phyloP scores from a whole-genome alignment of 2,888 invertebrate genomes.

The Melanargia galathea region DNA sequence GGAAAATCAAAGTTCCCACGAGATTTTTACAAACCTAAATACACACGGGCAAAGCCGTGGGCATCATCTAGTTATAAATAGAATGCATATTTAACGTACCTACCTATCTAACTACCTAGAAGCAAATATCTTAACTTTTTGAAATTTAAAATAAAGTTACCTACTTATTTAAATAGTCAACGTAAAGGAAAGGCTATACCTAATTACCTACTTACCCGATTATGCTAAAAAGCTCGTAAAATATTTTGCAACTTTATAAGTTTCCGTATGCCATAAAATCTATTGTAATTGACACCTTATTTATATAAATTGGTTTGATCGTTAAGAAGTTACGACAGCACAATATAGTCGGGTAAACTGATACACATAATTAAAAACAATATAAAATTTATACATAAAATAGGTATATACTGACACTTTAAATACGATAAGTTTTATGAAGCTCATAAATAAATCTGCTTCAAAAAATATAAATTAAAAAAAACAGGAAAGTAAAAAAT shows the following conservation, averaged over 20 bases:
- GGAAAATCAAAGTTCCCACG: too few relatives aligned
- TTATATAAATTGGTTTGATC: constrained; percentile 9
- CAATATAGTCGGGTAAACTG: background rate
- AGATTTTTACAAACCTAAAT: too few relatives aligned
- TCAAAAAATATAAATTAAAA: too few relatives aligned
- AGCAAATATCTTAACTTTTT: too few relatives aligned
- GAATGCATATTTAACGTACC: too few relatives aligned
- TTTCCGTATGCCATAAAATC: constrained; percentile 3
- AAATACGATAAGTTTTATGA: background rate
- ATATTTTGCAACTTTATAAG: background rate
- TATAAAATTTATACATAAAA: constrained; percentile 6
- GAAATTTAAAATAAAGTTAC: too few relatives aligned
- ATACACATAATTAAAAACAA: background rate
- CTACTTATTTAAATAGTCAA: too few relatives aligned
- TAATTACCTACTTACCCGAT: background rate
- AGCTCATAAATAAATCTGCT: background rate
- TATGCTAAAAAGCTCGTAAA: background rate
- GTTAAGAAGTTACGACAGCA: constrained; percentile 4
- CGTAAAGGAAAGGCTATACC: background rate
- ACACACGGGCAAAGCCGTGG: too few relatives aligned
- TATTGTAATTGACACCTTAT: constrained; percentile 11
- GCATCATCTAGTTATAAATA: too few relatives aligned
- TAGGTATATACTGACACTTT: background rate
- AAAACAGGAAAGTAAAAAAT: too few relatives aligned
- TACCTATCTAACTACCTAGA: too few relatives aligned